Percentiles rank a stretch among this genome's conserved stretches.
phyloP scores from a whole-genome alignment of 2,797 vertebrate species.

The Gallirallus australis region DNA sequence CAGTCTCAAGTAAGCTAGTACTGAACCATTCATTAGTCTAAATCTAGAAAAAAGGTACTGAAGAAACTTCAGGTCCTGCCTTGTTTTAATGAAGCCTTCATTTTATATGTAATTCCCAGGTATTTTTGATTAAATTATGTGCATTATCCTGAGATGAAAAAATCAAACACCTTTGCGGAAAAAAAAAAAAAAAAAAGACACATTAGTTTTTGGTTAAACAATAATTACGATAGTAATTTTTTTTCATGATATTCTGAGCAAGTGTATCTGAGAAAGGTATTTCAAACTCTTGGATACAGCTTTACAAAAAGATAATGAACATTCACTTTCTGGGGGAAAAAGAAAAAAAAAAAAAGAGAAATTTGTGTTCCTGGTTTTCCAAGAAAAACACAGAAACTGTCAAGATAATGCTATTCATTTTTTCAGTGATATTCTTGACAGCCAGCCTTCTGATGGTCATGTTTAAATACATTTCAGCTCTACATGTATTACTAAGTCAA shows the following conservation, averaged over 20 bases:
- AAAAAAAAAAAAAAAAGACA: not conserved
- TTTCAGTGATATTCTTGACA: conserved; percentile 3
- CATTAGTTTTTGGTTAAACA: not conserved
- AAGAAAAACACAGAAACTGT: not conserved
- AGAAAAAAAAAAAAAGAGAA: not conserved
- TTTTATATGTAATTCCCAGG: not conserved
- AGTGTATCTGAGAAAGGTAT: not conserved
- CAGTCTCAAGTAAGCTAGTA: not conserved
- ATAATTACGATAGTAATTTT: not conserved
- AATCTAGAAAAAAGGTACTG: no score
- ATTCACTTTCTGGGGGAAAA: not conserved
- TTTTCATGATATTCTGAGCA: not conserved
- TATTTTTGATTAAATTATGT: not conserved
- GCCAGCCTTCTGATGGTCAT: not conserved
- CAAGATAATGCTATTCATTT: not conserved
- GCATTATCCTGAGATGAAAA: not conserved
- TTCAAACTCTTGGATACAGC: not conserved
- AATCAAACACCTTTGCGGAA: not conserved
- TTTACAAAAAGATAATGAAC: not conserved
- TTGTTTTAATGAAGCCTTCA: not conserved
- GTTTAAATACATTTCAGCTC: not conserved
- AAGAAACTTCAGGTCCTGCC: not conserved
- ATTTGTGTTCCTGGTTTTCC: not conserved
- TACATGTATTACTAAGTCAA: not conserved
- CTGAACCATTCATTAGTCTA: no score